Base-by-base conservation (phyloP, 2,888 invertebrate genomes). In the Acrocyrtus sp. region DNA sequence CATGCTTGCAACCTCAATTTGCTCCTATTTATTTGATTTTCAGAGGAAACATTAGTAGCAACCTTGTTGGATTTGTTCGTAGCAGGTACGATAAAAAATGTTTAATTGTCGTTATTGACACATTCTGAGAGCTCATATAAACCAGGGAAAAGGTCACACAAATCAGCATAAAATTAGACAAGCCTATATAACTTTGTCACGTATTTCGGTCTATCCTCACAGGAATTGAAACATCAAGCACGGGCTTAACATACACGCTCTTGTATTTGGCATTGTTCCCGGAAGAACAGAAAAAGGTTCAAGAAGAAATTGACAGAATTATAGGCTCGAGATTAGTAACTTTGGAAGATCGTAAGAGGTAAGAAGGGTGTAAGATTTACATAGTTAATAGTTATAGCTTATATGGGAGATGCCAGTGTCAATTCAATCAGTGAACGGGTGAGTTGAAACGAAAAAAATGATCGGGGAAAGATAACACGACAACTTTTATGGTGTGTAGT, bases 171-270 rank as follows among this genome's bases (percentile, higher is more conserved):
- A n/a, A n/a, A n/a, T n/a, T n/a, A n/a, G n/a, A n/a, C n/a, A n/a
- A n/a, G n/a, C n/a, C n/a, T n/a, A n/a, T n/a, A n/a, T n/a, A n/a
- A n/a, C n/a, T n/a, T n/a, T n/a, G n/a, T n/a, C 19, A 24, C 24
- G 43, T 24, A 39, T 43, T 21, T n/a, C n/a, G n/a, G 15, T 21
- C 12, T 54, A 17, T 57, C n/a, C 27, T 48, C n/a, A 21, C 27
- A 53, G 56, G 74, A 47, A 73, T 76, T 15, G 79, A 79, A 41
- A 78, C 79, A 5, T 78, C 77, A 3, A 69, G 69, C 26, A 74
- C 76, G 6, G 67, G 72, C 0, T 22, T 76, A 17, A 62, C 72
- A 3, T 76, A 70, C n/a, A 21, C 51, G 10, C 67, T 78, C 34
- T 63, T 78, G n/a, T 72, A 74, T 19, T 56, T 78, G 68, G 63